Base-by-base conservation (phyloP, 2,113 vertebrate genomes). In the Lampris incognitus region DNA sequence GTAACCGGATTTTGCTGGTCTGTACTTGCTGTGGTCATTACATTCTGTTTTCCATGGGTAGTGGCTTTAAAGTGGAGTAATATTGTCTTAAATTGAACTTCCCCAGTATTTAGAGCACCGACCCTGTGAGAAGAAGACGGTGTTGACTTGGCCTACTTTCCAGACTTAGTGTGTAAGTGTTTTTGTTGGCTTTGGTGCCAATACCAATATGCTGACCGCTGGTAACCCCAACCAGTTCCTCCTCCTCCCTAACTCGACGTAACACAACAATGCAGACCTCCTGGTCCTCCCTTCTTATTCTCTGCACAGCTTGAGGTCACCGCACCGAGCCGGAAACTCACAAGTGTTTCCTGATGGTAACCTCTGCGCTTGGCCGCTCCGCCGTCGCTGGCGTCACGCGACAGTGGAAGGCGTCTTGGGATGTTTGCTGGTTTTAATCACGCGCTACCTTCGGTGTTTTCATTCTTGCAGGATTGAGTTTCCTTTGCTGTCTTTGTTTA, bases 281-380 rank as follows among this genome's bases (percentile, higher is more conserved):
- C 24, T 66, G 46, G 48, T 36, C 3, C 6, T 24, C 39, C 51
- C 62, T 74, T 36, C 74, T 41, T 0, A 54, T 65, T 69, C 69
- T 73, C 52, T 56, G 74, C 42, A 48, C 71, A 42, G 69, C 77
- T 88, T 78, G 89, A 82, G 85, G 85, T 88, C 72, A 74, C 83
- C 69, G 40, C 83, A 66, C 84, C 87, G 81, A 85, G 36, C 86
- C 78, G 87, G 88, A 89, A 89, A 54, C 40, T 10, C 59, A 72
- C 67, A 37, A 81, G 69, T 67, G 78, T 80, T 90, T 90, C 87
- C 85, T 80, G 54, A 9, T 69, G 74, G 85, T 78, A 73, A 84
- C 80, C 85, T 85, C 51, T 11, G 59, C 49, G 75, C 9, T 84
- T 72, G 52, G 7, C 24, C 24, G 44, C 74, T 72, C 42, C 49